Percentiles rank a stretch among this genome's conserved stretches.
phyloP scores from a whole-genome alignment of 2,888 invertebrate species.

The Euphydryas editha region DNA sequence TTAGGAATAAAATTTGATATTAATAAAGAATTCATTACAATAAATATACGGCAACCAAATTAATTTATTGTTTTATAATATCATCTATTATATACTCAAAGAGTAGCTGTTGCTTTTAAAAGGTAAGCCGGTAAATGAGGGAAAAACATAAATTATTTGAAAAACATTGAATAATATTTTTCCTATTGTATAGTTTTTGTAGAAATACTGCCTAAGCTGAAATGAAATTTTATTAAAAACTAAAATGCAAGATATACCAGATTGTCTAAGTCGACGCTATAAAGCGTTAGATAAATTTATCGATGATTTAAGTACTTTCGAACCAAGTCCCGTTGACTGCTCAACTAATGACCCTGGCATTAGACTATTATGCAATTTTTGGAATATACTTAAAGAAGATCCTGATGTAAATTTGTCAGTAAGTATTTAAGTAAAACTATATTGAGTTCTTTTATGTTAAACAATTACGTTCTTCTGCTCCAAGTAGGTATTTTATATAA shows the following conservation, averaged over 20 bases:
- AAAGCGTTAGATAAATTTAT: slow-evolving; percentile 62
- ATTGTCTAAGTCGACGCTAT: slow-evolving; percentile 64
- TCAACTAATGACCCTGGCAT: slow-evolving; percentile 52
- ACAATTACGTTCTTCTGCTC: too few species aligned
- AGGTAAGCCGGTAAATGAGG: neutral
- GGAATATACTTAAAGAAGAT: slow-evolving; percentile 70
- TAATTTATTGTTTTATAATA: too few species aligned
- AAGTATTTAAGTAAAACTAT: neutral
- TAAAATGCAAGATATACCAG: slow-evolving; percentile 62
- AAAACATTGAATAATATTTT: neutral
- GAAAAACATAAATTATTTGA: neutral
- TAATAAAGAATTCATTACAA: too few species aligned
- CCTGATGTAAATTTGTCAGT: slow-evolving; percentile 54
- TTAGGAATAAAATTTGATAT: neutral
- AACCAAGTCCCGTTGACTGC: slow-evolving; percentile 28
- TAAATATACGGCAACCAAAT: too few species aligned
- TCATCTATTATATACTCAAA: neutral
- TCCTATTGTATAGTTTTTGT: neutral
- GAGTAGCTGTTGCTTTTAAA: neutral
- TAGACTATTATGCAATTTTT: slow-evolving; percentile 70
- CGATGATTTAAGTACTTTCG: slow-evolving; percentile 50
- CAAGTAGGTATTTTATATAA: too few species aligned
- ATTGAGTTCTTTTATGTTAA: too few species aligned
- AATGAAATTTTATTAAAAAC: slow-evolving; percentile 4
- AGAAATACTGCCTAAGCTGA: neutral